Conservation (phyloP, 2,113 vertebrate genomes). For the Trogon melanurus region DNA sequence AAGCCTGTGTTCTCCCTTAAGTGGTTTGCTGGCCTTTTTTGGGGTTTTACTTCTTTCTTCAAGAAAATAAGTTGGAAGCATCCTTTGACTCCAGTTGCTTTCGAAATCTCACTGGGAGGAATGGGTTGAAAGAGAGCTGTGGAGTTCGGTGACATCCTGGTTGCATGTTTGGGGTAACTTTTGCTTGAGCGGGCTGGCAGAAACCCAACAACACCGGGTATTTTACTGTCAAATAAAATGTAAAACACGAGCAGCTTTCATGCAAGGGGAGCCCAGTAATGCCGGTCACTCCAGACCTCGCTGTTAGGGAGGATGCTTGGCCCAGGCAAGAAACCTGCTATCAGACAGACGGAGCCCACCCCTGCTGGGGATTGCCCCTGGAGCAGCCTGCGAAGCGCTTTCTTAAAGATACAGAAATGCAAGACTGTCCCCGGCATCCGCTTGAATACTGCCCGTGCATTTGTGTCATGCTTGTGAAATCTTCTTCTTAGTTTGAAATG, state of each 20-base stretch:
- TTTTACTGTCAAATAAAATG: background rate
- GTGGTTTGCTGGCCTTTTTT: background rate
- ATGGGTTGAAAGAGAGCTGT: background rate
- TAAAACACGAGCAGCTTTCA: background rate
- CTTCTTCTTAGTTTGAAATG: background rate
- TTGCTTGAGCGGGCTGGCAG: background rate
- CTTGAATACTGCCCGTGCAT: fast-evolving
- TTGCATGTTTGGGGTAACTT: background rate
- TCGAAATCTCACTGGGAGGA: background rate
- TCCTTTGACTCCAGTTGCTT: background rate
- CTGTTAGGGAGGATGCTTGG: background rate
- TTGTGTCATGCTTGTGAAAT: background rate
- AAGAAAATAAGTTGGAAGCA: background rate
- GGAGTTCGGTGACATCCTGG: background rate
- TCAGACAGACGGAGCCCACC: background rate
- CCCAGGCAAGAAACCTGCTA: background rate
- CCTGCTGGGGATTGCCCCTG: background rate
- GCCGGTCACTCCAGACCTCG: background rate
- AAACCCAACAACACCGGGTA: background rate
- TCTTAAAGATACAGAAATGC: background rate
- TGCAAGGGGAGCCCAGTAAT: background rate
- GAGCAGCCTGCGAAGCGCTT: background rate
- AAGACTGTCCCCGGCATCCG: background rate
- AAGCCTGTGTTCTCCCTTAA: background rate
- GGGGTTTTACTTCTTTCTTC: background rate